These are phyloP conservation scores for Mohoua ochrocephala DNA, from an alignment of 2,113 vertebrate species.

Conservation along the genomic window DNA sequence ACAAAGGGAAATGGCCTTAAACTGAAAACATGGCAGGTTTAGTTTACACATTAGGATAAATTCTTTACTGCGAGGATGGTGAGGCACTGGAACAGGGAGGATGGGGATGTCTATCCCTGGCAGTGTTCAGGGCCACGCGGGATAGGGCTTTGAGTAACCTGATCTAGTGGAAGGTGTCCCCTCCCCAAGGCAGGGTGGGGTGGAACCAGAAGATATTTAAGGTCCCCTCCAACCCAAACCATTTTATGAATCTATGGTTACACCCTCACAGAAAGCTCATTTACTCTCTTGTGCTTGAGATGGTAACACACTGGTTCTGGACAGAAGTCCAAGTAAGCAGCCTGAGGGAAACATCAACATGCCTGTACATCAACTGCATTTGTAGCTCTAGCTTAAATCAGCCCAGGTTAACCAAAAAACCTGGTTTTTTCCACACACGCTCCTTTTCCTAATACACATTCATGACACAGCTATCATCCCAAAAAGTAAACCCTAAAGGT, in stretches of 20 bases:
- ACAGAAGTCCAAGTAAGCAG: conserved; percentile 20
- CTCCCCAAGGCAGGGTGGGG: background rate
- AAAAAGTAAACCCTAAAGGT: background rate
- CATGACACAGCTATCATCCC: background rate
- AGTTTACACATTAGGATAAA: background rate
- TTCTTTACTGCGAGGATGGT: background rate
- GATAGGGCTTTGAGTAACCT: background rate
- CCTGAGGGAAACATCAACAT: background rate
- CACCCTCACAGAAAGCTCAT: background rate
- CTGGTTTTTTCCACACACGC: accelerated
- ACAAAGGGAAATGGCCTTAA: background rate
- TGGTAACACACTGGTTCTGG: background rate
- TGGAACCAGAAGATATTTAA: background rate
- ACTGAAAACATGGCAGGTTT: background rate
- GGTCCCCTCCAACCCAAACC: background rate
- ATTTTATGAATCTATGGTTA: background rate
- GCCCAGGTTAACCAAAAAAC: background rate
- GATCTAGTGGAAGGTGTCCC: background rate
- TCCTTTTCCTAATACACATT: background rate
- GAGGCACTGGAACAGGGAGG: background rate
- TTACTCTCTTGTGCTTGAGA: background rate
- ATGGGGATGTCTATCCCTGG: background rate
- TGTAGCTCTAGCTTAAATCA: background rate
- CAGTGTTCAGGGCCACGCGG: background rate
- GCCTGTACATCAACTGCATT: conserved; percentile 32